Percentiles rank a stretch among this genome's conserved stretches.
Evolutionary conservation across 2,113 vertebrate genomes (phyloP).

Genomic region (Dromaius novaehollandiae): DNA sequence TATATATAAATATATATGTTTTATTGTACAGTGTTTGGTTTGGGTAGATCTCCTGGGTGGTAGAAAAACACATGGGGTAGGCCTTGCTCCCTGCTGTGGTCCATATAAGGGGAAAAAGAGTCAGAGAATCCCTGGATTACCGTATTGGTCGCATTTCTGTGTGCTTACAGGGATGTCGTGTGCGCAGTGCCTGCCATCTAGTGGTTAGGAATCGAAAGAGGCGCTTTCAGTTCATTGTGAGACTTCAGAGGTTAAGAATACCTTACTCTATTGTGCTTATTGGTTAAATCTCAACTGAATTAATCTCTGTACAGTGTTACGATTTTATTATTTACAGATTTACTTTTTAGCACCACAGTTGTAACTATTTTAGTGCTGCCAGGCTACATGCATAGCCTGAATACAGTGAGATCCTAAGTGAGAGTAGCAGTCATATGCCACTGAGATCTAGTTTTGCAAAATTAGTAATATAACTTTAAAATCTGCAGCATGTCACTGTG

Average conservation of each 20-base stretch:
- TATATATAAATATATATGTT: not conserved
- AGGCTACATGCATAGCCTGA: not conserved
- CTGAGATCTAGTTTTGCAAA: not conserved
- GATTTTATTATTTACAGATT: not conserved
- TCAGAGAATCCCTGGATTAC: not conserved
- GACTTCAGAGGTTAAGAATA: not conserved
- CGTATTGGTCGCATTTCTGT: accelerated
- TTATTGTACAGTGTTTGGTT: not conserved
- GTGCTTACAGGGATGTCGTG: accelerated
- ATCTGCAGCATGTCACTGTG: not conserved
- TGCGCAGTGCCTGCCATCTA: constrained; percentile 9
- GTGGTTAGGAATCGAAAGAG: not conserved
- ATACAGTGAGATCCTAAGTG: not conserved
- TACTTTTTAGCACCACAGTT: not conserved
- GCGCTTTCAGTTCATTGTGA: not conserved
- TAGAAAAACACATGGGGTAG: accelerated
- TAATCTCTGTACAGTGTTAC: not conserved
- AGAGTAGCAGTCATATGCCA: not conserved
- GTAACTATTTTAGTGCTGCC: not conserved
- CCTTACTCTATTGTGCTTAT: not conserved
- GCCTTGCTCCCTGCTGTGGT: not conserved
- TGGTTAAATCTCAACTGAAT: not conserved
- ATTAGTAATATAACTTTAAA: not conserved
- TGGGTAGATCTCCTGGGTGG: not conserved
- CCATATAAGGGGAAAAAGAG: not conserved